Evolutionary conservation across 1,140 invertebrate genomes (phyloP).

Genomic region (Sesamia nonagrioides): DNA sequence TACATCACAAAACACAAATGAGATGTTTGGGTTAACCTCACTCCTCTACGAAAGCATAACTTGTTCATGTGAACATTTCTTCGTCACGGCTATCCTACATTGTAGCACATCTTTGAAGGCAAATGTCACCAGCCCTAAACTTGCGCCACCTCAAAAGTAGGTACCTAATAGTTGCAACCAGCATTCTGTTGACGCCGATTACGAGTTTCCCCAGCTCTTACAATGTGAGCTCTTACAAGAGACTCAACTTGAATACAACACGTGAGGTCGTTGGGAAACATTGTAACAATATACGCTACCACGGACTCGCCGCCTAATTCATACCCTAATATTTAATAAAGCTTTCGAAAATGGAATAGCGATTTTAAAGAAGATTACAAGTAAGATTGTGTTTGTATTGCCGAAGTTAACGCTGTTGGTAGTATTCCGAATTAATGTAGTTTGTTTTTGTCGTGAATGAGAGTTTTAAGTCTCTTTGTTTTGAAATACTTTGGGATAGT

Average conservation of each 20-base stretch:
- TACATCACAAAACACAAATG: too few relatives aligned
- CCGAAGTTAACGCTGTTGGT: neutral
- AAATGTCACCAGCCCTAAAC: neutral
- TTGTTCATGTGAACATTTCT: too few relatives aligned
- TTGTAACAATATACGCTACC: constrained; percentile 43
- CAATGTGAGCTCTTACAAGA: constrained; percentile 52
- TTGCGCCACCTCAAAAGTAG: constrained; percentile 32
- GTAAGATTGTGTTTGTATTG: constrained; percentile 27
- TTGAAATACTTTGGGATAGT: neutral
- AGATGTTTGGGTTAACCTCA: too few relatives aligned
- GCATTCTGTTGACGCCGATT: constrained; percentile 59
- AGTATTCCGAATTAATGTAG: constrained; percentile 3
- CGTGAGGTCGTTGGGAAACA: constrained; percentile 51
- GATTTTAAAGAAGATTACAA: constrained; percentile 34
- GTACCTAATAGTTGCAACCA: constrained; percentile 57
- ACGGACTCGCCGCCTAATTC: constrained; percentile 9
- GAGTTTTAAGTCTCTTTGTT: neutral
- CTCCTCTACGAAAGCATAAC: too few relatives aligned
- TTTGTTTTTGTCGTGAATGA: constrained; percentile 9
- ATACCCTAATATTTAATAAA: constrained; percentile 38
- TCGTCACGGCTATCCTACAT: neutral
- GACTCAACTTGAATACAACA: constrained; percentile 47
- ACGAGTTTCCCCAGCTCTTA: constrained; percentile 45
- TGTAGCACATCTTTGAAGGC: too few relatives aligned
- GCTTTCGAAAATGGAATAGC: constrained; percentile 25